Percentiles rank a stretch among this genome's conserved stretches.
Evolutionary conservation across 2,113 vertebrate genomes (phyloP).

Genomic region (Trinectes maculatus): DNA sequence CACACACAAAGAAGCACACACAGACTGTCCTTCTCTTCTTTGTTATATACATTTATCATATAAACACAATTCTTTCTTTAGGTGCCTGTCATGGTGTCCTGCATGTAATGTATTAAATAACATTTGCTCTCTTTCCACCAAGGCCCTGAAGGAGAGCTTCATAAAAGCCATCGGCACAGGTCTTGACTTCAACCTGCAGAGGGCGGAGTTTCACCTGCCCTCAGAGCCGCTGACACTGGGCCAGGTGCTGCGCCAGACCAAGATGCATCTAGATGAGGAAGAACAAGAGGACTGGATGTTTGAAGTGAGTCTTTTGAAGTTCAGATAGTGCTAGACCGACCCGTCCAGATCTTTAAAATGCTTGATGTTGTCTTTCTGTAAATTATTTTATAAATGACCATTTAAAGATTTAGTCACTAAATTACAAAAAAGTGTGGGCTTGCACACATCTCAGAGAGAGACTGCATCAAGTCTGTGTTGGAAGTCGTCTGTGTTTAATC

Average conservation of each 20-base stretch:
- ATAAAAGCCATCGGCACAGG: constrained; percentile 95
- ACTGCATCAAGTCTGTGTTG: not conserved
- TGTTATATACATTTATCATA: not conserved
- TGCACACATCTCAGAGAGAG: not conserved
- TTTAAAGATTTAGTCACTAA: not conserved
- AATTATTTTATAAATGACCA: not conserved
- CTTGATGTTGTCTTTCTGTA: not conserved
- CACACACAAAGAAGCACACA: constrained; percentile 8
- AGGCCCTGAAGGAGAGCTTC: constrained; percentile 97
- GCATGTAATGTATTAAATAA: constrained; percentile 8
- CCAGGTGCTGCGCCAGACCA: constrained; percentile 84
- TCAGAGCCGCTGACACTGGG: constrained; percentile 83
- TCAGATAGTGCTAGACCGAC: too few relatives aligned
- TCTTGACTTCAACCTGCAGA: constrained; percentile 92
- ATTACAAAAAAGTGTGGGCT: not conserved
- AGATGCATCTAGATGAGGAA: constrained; percentile 90
- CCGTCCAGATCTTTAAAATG: not conserved
- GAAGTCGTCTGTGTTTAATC: not conserved
- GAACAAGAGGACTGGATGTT: constrained; percentile 77
- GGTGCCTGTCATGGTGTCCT: constrained; percentile 17
- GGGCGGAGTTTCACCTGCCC: constrained; percentile 90
- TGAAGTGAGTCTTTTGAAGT: constrained; percentile 70
- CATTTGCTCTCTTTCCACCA: constrained; percentile 25
- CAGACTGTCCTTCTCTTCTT: constrained; percentile 14
- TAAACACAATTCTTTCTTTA: not conserved